Base-by-base conservation (phyloP, 1,140 invertebrate genomes). In the Cecropterus lyciades region DNA sequence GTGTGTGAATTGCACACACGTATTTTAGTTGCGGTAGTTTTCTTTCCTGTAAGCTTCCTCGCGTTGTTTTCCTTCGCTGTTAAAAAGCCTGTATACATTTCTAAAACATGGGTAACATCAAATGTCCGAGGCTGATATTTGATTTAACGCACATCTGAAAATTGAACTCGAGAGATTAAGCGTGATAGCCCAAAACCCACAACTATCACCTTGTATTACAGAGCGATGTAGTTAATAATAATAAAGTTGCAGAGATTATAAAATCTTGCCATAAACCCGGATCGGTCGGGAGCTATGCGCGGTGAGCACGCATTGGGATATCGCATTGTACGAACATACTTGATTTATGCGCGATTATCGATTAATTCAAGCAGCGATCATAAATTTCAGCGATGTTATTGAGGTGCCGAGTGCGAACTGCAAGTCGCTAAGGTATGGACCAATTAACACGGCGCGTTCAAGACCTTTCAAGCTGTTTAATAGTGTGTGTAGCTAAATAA, bases 351-450 rank as follows among this genome's bases (percentile, higher is more conserved):
- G 87, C 87, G 89, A 91, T 91, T 91, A 91, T 84, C 89, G 89
- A 91, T 91, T 91, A 91, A 91, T 91, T 90, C 89, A 91, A 90
- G 87, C 87, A 89, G 89, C 85, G 80, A 72, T 85, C 83, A 84
- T 88, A 87, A 85, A 75, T 91, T 88, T 85, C 79, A 79, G 78
- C 79, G 77, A 78, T 73, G 84, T 83, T 85, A 86, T 83, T 83
- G 77, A 85, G 73, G 77, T 73, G 63, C 67, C 64, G 70, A 69
- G 67, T 80, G 77, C 69, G 76, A 69, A 62, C 15, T 17, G 59
- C 59, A 24, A 49, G 46, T 51, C 1, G 51, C 51, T 53, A 62
- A 62, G 51, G 59, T 63, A 63, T 63, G 59, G 59, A 63, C 59
- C 59, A 63, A 63, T 51, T 63, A 62, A 62, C 59, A 45, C 20